Conservation (phyloP, 2,797 vertebrate genomes). For the Caiman crocodilus region DNA sequence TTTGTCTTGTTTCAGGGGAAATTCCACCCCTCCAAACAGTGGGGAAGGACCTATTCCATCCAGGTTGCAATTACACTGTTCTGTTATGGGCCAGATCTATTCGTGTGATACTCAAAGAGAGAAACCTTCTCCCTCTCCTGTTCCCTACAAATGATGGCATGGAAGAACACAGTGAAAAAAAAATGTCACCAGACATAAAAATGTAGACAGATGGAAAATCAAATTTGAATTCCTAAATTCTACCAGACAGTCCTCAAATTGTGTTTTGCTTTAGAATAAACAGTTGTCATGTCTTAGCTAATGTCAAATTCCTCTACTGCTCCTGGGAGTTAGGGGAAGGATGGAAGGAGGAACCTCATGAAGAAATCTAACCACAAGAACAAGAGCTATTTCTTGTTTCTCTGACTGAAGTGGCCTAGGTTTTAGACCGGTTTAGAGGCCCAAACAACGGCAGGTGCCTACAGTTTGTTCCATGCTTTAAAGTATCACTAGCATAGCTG, state of each 20-base stretch:
- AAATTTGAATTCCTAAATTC: background rate
- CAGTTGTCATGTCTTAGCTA: background rate
- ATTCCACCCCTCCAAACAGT: no score
- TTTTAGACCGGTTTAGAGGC: rapidly evolving
- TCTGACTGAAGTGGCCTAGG: background rate
- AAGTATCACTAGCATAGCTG: background rate
- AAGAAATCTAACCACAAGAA: background rate
- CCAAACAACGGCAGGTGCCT: background rate
- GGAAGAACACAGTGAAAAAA: no score
- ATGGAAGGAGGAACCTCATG: no score
- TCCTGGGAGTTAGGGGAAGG: no score
- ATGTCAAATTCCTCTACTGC: background rate
- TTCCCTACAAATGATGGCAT: no score
- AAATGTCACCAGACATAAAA: no score
- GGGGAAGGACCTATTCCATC: no score
- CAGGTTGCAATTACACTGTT: no score
- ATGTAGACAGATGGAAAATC: background rate
- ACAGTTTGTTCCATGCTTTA: background rate
- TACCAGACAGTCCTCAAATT: background rate
- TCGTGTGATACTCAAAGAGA: no score
- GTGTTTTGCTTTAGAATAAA: background rate
- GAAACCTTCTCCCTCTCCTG: no score
- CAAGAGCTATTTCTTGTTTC: background rate
- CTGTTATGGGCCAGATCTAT: no score
- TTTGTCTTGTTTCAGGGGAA: no score